Evolutionary conservation across 2,888 invertebrate species (phyloP).

Genomic region (Heliconius ismenius): DNA sequence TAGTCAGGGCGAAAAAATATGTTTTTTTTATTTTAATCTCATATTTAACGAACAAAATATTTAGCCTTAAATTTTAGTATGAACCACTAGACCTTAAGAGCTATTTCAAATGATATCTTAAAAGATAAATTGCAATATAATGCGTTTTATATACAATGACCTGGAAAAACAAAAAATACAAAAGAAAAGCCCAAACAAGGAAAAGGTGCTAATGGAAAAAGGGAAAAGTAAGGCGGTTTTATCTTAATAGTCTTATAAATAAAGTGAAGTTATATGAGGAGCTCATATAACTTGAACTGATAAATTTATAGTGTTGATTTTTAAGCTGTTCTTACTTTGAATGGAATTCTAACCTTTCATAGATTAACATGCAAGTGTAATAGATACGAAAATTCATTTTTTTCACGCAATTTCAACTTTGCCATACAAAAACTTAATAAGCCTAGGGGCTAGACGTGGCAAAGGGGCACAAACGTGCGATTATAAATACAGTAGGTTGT

Average conservation of each 20-base stretch:
- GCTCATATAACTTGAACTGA: not conserved
- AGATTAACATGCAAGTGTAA: not conserved
- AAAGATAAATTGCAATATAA: no score
- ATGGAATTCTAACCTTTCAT: not conserved
- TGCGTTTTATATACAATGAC: no score
- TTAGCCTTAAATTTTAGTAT: no score
- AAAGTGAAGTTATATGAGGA: constrained; percentile 32
- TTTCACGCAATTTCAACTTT: not conserved
- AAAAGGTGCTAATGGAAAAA: constrained; percentile 39
- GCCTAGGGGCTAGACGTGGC: not conserved
- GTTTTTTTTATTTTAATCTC: no score
- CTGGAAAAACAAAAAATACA: not conserved
- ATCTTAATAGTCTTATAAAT: constrained; percentile 35
- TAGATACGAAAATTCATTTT: no score
- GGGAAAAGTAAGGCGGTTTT: constrained; percentile 35
- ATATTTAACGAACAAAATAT: no score
- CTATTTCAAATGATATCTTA: no score
- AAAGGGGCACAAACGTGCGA: not conserved
- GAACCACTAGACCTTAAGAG: no score
- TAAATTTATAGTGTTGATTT: constrained; percentile 14
- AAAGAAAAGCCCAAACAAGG: constrained; percentile 22
- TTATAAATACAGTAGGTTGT: no score
- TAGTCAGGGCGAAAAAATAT: no score
- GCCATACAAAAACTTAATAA: not conserved
- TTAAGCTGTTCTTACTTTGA: not conserved